phyloP scores from a whole-genome alignment of 2,888 invertebrate genomes.

The Agrilus cyanescens region DNA sequence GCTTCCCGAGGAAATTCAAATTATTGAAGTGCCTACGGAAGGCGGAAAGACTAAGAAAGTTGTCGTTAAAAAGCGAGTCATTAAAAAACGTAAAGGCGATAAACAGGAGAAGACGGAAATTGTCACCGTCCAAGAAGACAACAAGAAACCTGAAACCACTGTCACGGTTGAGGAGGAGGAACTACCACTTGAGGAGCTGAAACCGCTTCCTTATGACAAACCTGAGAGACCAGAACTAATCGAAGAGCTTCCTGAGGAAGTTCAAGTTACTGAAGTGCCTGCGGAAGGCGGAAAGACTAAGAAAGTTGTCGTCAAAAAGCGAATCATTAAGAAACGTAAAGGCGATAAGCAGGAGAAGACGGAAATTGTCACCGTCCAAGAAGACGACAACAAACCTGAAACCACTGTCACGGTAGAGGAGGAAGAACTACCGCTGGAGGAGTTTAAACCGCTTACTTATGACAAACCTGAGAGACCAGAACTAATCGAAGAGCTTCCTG shows the following conservation, averaged over 20 bases:
- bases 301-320: slow-evolving; percentile 20
- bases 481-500: slow-evolving; percentile 29
- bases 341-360: slow-evolving; percentile 25
- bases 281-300: slow-evolving; percentile 14
- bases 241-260: slow-evolving; percentile 21
- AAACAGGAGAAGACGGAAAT: slow-evolving; percentile 33
- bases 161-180: slow-evolving; percentile 17
- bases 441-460: slow-evolving; percentile 18
- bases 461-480: slow-evolving; percentile 22
- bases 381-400: slow-evolving; percentile 17
- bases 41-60: slow-evolving; percentile 19
- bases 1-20: slow-evolving; percentile 25
- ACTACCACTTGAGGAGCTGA: too few species aligned
- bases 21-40: slow-evolving; percentile 19
- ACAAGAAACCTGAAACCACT: slow-evolving; percentile 19
- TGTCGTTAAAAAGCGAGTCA: slow-evolving; percentile 31
- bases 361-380: slow-evolving; percentile 12
- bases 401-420: slow-evolving; percentile 20
- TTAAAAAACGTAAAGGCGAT: slow-evolving; percentile 31
- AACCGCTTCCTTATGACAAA: slow-evolving; percentile 18
- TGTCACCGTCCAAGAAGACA: slow-evolving; percentile 22
- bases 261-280: slow-evolving; percentile 14
- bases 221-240: slow-evolving; percentile 14
- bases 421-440: slow-evolving; percentile 17
- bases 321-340: slow-evolving; percentile 20